phyloP scores from a whole-genome alignment of 2,797 vertebrate genomes.

The Lithobates pipiens region DNA sequence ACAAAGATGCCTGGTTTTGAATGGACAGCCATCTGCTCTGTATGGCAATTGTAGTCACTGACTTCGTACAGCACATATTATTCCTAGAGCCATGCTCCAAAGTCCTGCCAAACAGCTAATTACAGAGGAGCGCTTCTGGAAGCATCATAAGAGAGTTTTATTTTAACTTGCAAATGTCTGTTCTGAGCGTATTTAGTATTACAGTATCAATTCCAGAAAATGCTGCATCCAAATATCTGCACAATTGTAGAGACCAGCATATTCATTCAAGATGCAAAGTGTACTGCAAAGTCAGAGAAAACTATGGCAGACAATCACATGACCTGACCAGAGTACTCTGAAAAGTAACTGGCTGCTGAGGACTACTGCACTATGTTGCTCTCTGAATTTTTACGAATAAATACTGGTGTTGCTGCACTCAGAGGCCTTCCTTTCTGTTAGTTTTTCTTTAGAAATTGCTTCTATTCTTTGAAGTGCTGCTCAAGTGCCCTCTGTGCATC shows the following conservation, averaged over 20 bases:
- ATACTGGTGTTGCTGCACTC: too few relatives aligned
- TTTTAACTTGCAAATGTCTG: not conserved
- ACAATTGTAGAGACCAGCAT: not conserved
- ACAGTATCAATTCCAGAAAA: not conserved
- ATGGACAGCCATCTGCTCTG: slow-evolving; percentile 82
- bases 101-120: not conserved
- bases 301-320: not conserved
- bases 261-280: not conserved
- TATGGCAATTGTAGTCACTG: slow-evolving; percentile 66
- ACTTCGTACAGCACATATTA: not conserved
- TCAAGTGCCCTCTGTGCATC: too few relatives aligned
- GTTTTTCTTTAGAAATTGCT: too few relatives aligned
- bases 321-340: not conserved
- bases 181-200: not conserved
- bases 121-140: not conserved
- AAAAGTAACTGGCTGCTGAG: not conserved
- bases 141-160: not conserved
- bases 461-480: too few relatives aligned
- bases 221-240: not conserved
- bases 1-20: slow-evolving; percentile 56
- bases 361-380: not conserved
- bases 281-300: not conserved
- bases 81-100: not conserved
- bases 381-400: too few relatives aligned
- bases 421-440: too few relatives aligned